Evolutionary conservation across 1,140 invertebrate genomes (phyloP), one percentile per base, ranked within the genome.

Genomic region (Drosophila azteca): DNA sequence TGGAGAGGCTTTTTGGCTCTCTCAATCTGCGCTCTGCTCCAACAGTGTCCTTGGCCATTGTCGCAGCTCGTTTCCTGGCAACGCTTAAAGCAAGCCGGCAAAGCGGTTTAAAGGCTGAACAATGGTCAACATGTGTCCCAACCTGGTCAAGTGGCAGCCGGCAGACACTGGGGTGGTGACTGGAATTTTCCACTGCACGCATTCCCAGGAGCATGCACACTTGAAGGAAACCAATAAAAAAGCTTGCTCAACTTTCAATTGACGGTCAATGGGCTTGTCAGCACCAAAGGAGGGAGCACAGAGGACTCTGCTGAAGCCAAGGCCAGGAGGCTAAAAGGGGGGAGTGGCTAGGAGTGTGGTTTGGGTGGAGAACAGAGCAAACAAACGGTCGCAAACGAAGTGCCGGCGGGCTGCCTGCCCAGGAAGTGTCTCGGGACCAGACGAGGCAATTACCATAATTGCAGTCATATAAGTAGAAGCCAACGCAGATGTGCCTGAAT

Each of bases 221-320:
- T 72, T 54, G 26, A 78, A 15, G 66, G 26, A 62, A 82, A 26
- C 55, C 62, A 78, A 82, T 82, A 82, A 82, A 82, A 82, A 82
- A 82, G 82, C 68, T 83, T 82, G 74, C 59, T 66, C 74, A 74
- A 83, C 79, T 82, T 71, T 67, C 73, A 61, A 69, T 57, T 64
- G 67, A 53, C 66, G 58, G 55, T 44, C 68, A 60, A 48, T 50
- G 55, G 55, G 45, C 11, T 59, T 54, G 51, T 55, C 79, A 82
- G 74, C 73, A 78, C 11, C 45, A 58, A 24, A 24, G 11, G 26
- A 49, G 17, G 35, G 35, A 39, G 11, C 4, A 39, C 8, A 0
- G 24, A 3, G 46, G 35, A 35, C 48, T 11, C 45, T 24, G 66
- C 44, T 68, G 66, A 44, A 69, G 17, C 49, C 66, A 69, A 69